phyloP scores from a whole-genome alignment of 2,797 vertebrate species.

The Cryptoprocta ferox region DNA sequence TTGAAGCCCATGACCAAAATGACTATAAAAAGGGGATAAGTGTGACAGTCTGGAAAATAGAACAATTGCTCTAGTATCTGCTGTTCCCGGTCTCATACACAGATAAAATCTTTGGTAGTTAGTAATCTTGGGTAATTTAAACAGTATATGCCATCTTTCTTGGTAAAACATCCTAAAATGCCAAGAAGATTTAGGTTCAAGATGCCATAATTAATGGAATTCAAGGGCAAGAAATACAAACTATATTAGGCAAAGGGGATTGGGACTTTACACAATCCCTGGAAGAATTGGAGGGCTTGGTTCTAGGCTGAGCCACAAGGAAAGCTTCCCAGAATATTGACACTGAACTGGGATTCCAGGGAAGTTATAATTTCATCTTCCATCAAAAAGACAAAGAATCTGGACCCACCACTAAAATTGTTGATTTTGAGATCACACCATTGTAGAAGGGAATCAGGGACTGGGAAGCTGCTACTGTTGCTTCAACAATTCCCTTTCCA shows the following conservation, averaged over 20 bases:
- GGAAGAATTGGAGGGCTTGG: neutral
- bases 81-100: neutral
- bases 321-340: neutral
- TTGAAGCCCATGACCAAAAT: neutral
- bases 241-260: neutral
- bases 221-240: neutral
- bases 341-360: neutral
- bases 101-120: neutral
- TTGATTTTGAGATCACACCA: too few relatives aligned
- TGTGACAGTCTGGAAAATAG: neutral
- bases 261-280: neutral
- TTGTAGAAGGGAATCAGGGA: neutral
- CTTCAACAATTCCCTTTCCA: neutral
- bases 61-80: neutral
- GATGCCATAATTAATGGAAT: neutral
- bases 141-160: neutral
- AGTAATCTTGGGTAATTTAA: neutral
- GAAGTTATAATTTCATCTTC: neutral
- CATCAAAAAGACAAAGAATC: neutral
- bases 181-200: neutral
- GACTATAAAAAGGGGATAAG: neutral
- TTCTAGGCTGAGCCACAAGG: neutral
- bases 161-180: neutral
- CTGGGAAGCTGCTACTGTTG: neutral
- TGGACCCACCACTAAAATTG: neutral